These are phyloP conservation scores for Chondrosia reniformis DNA, from an alignment of 37 sponge, comb jelly and placozoan species.

Conservation along the genomic window DNA sequence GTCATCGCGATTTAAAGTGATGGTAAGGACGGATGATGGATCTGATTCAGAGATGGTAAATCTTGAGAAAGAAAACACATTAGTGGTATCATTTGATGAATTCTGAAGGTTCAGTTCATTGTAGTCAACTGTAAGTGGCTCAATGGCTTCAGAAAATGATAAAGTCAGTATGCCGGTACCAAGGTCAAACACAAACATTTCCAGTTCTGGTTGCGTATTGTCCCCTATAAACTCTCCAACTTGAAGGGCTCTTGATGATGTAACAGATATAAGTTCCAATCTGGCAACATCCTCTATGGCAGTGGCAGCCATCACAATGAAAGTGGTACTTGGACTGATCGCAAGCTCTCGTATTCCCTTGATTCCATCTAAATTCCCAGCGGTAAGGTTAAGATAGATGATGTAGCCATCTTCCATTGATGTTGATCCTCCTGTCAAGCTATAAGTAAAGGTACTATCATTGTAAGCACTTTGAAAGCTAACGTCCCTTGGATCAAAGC, in stretches of 20 bases:
- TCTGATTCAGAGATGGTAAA: background rate
- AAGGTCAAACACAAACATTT: conserved; percentile 62
- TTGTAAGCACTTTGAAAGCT: conserved; percentile 26
- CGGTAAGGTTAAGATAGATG: conserved; percentile 50
- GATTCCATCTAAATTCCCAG: conserved; percentile 67
- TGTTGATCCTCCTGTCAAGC: conserved; percentile 51
- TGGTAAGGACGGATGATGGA: conserved; percentile 23
- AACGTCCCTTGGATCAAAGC: conserved; percentile 27
- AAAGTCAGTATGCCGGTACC: conserved; percentile 48
- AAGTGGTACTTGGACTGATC: conserved; percentile 35
- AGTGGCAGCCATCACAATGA: conserved; percentile 53
- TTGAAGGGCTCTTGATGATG: conserved; percentile 43
- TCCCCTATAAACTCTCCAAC: conserved; percentile 41
- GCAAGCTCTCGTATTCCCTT: conserved; percentile 65
- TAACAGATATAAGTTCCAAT: conserved; percentile 63
- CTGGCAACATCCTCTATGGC: conserved; percentile 76
- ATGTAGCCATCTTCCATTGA: conserved; percentile 40
- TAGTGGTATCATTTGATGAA: conserved; percentile 32
- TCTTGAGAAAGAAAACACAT: background rate
- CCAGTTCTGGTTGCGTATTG: conserved; percentile 48
- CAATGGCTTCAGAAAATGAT: conserved; percentile 78
- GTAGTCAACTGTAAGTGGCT: conserved; percentile 31
- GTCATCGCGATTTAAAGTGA: conserved; percentile 48
- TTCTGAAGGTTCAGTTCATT: conserved; percentile 64
- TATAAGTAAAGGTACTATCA: conserved; percentile 9